Evolutionary conservation across 2,888 invertebrate genomes (phyloP), one percentile per base, ranked within the genome.

Genomic region (Alloplasta piceator): DNA sequence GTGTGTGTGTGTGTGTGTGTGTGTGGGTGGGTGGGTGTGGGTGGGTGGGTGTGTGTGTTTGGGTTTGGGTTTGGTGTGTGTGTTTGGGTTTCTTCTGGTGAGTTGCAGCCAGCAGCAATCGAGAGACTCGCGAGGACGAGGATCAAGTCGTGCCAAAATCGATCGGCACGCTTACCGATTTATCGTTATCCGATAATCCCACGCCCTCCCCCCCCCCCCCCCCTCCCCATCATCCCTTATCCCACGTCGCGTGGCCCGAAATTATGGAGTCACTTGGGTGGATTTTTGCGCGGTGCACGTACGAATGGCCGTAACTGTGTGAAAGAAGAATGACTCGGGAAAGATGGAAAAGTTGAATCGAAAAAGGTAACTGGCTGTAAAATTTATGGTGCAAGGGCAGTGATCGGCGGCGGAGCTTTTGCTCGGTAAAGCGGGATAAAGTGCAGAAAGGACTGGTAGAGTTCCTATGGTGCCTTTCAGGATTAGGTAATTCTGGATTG

Each of bases 151-250:
- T 78, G 78, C 78, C 73, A 78, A 73, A 78, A 74, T 67, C 78
- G 73, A 78, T 78, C 73, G 78, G 78, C 78, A 74, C 78, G 78
- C 73, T 78, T 78, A 78, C 73, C 78, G 78, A 78, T 78, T 78
- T 78, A 78, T 78, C 78, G 78, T 74, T 74, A 78, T 78, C 68
- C 73, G 78, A 78, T 78, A 78, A 78, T 72, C 72, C 55, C 46
- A 61, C 52, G 26, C 52, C 63, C n/a, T 4, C 12, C 16, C 14
- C 14, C 6, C 14, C 6, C n/a, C 6, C 55, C 6, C 55, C 6
- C 14, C 7, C 16, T 4, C 16, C 5, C 7, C 55, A 16, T 16
- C 0, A 14, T 38, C 61, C 43, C 43, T 14, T 16, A 16, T 38
- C 43, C 41, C 52, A 41, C 26, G 16, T 12, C 38, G 5, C 12